Percentiles rank a stretch among this genome's conserved stretches.
phyloP scores from a whole-genome alignment of 2,888 invertebrate species.

The Stramonita haemastoma region DNA sequence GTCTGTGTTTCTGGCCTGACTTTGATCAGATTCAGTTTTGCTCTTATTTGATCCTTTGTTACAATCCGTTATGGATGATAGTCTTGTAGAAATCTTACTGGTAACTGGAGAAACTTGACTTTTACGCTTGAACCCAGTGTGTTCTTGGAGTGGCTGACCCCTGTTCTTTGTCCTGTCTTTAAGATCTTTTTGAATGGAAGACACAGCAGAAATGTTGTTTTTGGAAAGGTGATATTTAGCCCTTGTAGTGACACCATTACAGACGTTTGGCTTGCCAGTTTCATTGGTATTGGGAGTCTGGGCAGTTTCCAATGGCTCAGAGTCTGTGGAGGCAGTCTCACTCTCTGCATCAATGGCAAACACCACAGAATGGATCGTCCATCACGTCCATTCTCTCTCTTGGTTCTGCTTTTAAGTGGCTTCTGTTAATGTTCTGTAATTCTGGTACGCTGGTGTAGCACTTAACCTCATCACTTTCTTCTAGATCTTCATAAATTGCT shows the following conservation, averaged over 20 bases:
- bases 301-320: not conserved
- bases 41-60: not conserved
- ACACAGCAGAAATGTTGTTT: not conserved
- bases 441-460: not conserved
- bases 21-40: not conserved
- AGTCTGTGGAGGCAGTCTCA: not conserved
- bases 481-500: not conserved
- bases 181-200: not conserved
- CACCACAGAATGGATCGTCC: not conserved
- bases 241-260: not conserved
- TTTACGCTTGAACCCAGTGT: not conserved
- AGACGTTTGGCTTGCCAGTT: not conserved
- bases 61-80: not conserved
- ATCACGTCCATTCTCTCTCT: not conserved
- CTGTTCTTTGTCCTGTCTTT: not conserved
- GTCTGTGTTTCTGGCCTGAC: not conserved
- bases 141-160: not conserved
- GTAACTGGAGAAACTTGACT: not conserved
- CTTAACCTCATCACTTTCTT: not conserved
- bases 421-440: not conserved
- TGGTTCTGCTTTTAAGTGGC: not conserved
- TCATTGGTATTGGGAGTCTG: not conserved
- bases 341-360: not conserved
- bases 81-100: no score
- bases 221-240: not conserved